A percentile compares a stretch with the other conserved stretches of the same genome.
Conservation (phyloP, 2,888 invertebrate genomes). For the Nomada lathburiana region DNA sequence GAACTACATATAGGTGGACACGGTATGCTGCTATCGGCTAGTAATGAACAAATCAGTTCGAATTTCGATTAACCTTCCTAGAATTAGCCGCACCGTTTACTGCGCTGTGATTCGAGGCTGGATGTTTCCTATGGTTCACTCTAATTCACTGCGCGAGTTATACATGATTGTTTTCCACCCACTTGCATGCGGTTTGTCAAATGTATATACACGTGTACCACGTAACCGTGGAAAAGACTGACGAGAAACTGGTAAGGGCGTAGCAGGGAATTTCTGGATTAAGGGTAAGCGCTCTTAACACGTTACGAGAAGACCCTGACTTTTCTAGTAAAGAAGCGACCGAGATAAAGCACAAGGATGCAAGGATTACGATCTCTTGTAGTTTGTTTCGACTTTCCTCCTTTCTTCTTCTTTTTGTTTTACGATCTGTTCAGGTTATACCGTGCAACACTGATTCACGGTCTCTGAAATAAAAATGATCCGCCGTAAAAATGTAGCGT, state of each 20-base stretch:
- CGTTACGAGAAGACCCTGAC: conserved; percentile 1
- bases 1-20: background rate
- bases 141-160: background rate
- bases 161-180: background rate
- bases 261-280: background rate
- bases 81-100: background rate
- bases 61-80: background rate
- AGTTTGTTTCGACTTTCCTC: too few relatives aligned
- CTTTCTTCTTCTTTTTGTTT: background rate
- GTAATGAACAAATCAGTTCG: background rate
- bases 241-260: background rate
- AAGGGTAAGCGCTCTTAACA: conserved; percentile 17
- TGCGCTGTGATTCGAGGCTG: background rate
- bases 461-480: too few relatives aligned
- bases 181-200: too few relatives aligned
- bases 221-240: background rate
- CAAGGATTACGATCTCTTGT: conserved; percentile 8
- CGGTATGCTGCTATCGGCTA: background rate
- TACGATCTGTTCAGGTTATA: background rate
- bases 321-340: background rate
- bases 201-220: too few relatives aligned
- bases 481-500: too few relatives aligned
- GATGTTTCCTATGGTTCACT: background rate
- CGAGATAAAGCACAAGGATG: background rate
- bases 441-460: background rate